Base-by-base conservation (phyloP, 2,113 vertebrate species). In the Dendropsophus ebraccatus region DNA sequence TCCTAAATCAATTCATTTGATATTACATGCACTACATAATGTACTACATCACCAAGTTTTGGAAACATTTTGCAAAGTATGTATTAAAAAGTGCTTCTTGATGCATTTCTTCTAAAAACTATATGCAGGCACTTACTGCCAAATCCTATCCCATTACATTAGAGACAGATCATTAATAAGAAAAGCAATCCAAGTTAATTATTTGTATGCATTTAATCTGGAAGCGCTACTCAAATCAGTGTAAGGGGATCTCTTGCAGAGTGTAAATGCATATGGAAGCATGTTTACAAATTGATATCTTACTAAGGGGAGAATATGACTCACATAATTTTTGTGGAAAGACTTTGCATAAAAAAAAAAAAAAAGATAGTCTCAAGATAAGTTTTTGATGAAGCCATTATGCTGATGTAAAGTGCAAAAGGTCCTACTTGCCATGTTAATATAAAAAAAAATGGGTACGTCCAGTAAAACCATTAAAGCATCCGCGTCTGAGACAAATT, bases 31-130 rank as follows among this genome's bases (percentile, higher is more conserved):
- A 58, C 50, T 81, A 65, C 37, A 45, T 81, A 45, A 62, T 81
- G 54, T 65, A 81, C 56, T 65, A 81, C 62, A 82, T 67, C 30
- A 67, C 45, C 54, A 16, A 52, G 62, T 30, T 69, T 69, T 67
- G 45, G 45, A 69, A 82, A 70, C 62, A 45, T 69, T 82, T 82
- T 19, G 41, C 41, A 67, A 81, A 69, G 45, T 69, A 81, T 81
- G 78, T 81, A 82, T 69, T 82, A 52, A 82, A 82, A 69, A 82
- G 62, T 82, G 80, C 80, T 82, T 82, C 25, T 82, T 30, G 25
- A 47, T 52, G 60, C 80, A 82, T 50, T 49, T 82, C 35, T 69
- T 23, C 1, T 32, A 50, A 82, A 82, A 69, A 69, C 25, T 82
- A 60, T 60, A 60, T 82, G 25, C 62, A 37, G 45, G 16, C 28